Evolutionary conservation across 1,140 invertebrate species (phyloP), one percentile per base, ranked within the genome.

Genomic region (Orchesella cincta): DNA sequence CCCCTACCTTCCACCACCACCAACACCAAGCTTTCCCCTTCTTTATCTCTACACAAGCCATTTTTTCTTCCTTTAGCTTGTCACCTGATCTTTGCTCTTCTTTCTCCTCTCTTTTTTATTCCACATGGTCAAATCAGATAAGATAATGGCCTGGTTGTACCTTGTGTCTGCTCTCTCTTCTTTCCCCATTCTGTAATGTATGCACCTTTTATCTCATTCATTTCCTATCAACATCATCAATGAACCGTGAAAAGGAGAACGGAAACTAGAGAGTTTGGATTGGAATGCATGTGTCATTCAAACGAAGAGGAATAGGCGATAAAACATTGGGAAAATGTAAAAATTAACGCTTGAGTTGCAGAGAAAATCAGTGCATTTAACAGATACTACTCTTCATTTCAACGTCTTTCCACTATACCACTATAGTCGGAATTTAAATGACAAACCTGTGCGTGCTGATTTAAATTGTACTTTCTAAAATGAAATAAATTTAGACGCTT

Each of bases 111-210:
- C 23, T 23, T n/a, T 57, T 57, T 57, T 57, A 57, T 57, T 57
- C 52, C 52, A 57, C 52, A n/a, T 57, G 52, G 62, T 67, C 62
- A 67, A 1, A 67, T 67, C 62, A 67, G 28, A 67, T 33, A 67
- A 67, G 62, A 67, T 62, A 62, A 62, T 14, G 54, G 3, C 16
- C 26, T n/a, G 39, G 8, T n/a, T n/a, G 12, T 62, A 16, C 12
- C 5, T 16, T 62, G 16, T 62, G 16, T 62, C 26, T 28, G 16
- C 16, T 26, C 23, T 62, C 54, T 12, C 54, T 20, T 46, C 39
- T 46, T 20, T 46, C 39, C 39, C 39, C 20, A 46, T 20, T 8
- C 39, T n/a, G n/a, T n/a, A n/a, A n/a, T n/a, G n/a, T n/a, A n/a
- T n/a, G n/a, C n/a, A n/a, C 8, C 39, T 46, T 12, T 12, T 46